phyloP scores from a whole-genome alignment of 2,888 invertebrate genomes.

The Eupeodes luniger region DNA sequence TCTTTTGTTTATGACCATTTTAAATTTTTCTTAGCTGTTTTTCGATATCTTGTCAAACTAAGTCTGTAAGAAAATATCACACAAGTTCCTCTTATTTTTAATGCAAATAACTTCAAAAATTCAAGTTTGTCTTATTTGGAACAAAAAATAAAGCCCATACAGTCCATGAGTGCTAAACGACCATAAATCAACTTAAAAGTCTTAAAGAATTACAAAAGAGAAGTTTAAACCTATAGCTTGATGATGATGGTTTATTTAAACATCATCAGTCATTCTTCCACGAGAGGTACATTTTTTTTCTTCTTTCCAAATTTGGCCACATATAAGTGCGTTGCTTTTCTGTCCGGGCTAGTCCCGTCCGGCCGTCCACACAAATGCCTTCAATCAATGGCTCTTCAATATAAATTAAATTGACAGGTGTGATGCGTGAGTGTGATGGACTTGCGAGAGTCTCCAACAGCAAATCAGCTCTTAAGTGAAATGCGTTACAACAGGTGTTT shows the following conservation, averaged over 20 bases:
- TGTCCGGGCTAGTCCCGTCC: too few species aligned
- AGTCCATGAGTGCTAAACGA: not conserved
- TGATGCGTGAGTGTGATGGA: conserved; percentile 3
- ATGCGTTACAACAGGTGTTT: conserved; percentile 43
- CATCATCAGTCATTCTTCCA: conserved; percentile 14
- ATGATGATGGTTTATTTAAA: not conserved
- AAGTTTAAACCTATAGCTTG: not conserved
- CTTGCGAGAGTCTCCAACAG: not conserved
- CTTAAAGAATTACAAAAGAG: not conserved
- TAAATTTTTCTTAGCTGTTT: too few species aligned
- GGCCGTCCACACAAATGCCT: conserved; percentile 18
- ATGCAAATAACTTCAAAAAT: not conserved
- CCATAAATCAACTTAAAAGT: conserved; percentile 26
- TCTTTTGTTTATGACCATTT: too few species aligned
- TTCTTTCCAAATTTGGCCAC: conserved; percentile 36
- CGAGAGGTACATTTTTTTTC: conserved; percentile 26
- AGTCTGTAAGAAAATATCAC: too few species aligned
- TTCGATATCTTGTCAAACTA: too few species aligned
- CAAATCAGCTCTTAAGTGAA: not conserved
- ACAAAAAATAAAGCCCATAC: too few species aligned
- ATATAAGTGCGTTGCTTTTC: conserved; percentile 24
- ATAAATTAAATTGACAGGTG: conserved; percentile 55
- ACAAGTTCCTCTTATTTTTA: not conserved
- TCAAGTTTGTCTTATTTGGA: not conserved
- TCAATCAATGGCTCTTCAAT: conserved; percentile 40